Evolutionary conservation across 2,113 vertebrate genomes (phyloP).

Genomic region (Carassius auratus): DNA sequence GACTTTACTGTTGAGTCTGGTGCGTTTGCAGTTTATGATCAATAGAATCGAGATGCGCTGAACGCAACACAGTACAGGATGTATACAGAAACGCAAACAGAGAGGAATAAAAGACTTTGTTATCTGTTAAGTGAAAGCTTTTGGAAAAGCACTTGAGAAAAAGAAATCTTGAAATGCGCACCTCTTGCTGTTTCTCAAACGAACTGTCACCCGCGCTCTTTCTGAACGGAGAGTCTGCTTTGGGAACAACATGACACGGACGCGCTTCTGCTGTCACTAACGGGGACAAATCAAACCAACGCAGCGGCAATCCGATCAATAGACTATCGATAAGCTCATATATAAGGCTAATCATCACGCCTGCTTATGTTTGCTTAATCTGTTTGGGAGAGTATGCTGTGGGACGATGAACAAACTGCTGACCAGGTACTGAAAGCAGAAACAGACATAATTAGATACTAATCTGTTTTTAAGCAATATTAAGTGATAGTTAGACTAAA

Average conservation of each 20-base stretch:
- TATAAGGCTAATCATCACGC: constrained; percentile 77
- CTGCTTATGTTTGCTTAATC: constrained; percentile 66
- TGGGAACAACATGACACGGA: constrained; percentile 65
- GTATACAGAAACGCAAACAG: background rate
- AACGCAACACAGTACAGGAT: background rate
- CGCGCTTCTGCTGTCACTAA: constrained; percentile 75
- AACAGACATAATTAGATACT: background rate
- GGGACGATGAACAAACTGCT: constrained; percentile 61
- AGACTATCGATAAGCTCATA: constrained; percentile 77
- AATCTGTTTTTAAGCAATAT: background rate
- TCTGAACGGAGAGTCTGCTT: constrained; percentile 37
- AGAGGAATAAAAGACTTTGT: background rate
- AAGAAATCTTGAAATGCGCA: background rate
- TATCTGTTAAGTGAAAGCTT: constrained; percentile 1
- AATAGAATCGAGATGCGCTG: constrained; percentile 2
- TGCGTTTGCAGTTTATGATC: background rate
- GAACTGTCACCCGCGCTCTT: constrained; percentile 28
- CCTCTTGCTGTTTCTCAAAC: background rate
- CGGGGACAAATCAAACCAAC: constrained; percentile 77
- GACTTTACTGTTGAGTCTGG: background rate
- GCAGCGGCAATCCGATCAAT: constrained; percentile 77
- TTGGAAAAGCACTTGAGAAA: background rate
- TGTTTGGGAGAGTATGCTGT: constrained; percentile 60
- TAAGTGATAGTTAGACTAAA: constrained; percentile 20
- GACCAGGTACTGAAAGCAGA: constrained; percentile 25